Evolutionary conservation across 2,888 invertebrate species (phyloP).

Genomic region (Smittia sp.): DNA sequence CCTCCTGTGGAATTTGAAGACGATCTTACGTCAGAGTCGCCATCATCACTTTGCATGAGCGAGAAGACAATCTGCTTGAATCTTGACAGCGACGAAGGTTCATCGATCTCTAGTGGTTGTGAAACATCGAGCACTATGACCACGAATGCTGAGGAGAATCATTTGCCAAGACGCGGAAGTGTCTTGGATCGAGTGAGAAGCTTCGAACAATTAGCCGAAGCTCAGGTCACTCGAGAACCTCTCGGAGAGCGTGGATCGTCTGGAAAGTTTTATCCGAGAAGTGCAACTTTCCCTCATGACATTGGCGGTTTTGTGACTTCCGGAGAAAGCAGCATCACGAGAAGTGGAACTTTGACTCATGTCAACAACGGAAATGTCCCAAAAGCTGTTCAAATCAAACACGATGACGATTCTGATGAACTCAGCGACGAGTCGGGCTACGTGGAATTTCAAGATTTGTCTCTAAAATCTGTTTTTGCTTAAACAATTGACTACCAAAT

Average conservation of each 20-base stretch:
- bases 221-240: conserved; percentile 44
- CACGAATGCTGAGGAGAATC: conserved; percentile 53
- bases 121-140: conserved; percentile 74
- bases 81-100: conserved; percentile 70
- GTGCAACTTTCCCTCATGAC: conserved; percentile 16
- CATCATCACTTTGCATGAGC: conserved; percentile 28
- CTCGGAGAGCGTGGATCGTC: conserved; percentile 47
- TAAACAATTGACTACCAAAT: no score
- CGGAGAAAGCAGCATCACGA: neutral
- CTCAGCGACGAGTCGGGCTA: conserved; percentile 91
- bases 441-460: conserved; percentile 67
- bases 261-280: conserved; percentile 44
- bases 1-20: neutral
- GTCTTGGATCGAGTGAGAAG: conserved; percentile 49
- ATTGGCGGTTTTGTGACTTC: conserved; percentile 42
- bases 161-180: conserved; percentile 45
- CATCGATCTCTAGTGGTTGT: conserved; percentile 72
- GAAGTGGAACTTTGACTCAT: conserved; percentile 17
- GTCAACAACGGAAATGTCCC: conserved; percentile 48
- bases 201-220: conserved; percentile 47
- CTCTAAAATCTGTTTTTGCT: conserved; percentile 26
- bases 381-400: conserved; percentile 51
- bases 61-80: conserved; percentile 46
- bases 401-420: conserved; percentile 67
- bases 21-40: conserved; percentile 27